Evolutionary conservation across 2,797 vertebrate genomes (phyloP).

Genomic region (Nannoperca obscura): DNA sequence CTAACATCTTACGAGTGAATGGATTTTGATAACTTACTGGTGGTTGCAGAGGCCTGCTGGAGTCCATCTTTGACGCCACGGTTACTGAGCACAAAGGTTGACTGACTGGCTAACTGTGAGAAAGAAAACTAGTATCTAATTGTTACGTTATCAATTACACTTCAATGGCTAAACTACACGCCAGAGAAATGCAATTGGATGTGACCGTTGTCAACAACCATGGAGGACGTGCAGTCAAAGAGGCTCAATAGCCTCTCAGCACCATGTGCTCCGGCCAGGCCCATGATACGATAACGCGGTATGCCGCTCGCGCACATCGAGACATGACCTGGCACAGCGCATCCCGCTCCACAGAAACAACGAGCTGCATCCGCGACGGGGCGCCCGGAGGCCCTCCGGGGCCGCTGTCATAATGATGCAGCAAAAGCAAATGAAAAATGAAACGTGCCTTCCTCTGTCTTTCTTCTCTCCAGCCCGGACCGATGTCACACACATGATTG

Average conservation of each 20-base stretch:
- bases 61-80: no score
- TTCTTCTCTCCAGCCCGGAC: background rate
- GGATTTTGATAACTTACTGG: no score
- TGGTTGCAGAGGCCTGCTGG: no score
- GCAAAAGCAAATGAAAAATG: constrained; percentile 35
- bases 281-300: constrained; percentile 14
- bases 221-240: constrained; percentile 3
- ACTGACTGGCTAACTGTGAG: no score
- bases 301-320: constrained; percentile 8
- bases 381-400: constrained; percentile 1
- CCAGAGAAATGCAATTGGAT: background rate
- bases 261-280: constrained; percentile 7
- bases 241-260: constrained; percentile 4
- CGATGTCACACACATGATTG: constrained; percentile 30
- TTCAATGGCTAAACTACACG: background rate
- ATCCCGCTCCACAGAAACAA: constrained; percentile 14
- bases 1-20: no score
- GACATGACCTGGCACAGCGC: constrained; percentile 24
- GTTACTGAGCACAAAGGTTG: no score
- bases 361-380: background rate
- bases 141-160: background rate
- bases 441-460: constrained; percentile 3
- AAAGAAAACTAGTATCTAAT: no score
- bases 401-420: constrained; percentile 51
- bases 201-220: background rate